Evolutionary conservation across 2,888 invertebrate genomes (phyloP).

Genomic region (Sinelater perroti): DNA sequence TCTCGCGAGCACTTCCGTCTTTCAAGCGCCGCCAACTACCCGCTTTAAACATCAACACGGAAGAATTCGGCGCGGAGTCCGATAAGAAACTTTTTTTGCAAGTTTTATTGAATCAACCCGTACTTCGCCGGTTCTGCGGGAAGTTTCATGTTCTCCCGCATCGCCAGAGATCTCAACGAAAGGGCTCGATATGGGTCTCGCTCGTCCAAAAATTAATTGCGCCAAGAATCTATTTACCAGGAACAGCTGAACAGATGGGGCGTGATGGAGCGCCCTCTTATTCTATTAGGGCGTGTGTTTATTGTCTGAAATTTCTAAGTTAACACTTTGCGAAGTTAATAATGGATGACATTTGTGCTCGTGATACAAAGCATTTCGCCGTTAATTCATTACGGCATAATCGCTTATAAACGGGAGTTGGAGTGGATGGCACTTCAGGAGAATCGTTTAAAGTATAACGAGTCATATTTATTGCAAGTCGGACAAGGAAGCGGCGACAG

Average conservation of each 20-base stretch:
- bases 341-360: not conserved
- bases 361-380: slow-evolving; percentile 2
- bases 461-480: too few relatives aligned
- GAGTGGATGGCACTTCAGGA: too few relatives aligned
- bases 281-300: slow-evolving; percentile 15
- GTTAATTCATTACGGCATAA: not conserved
- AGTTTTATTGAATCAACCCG: slow-evolving; percentile 19
- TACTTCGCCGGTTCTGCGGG: slow-evolving; percentile 12
- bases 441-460: too few relatives aligned
- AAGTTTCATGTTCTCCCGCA: not conserved
- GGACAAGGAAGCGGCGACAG: too few relatives aligned
- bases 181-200: too few relatives aligned
- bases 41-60: slow-evolving; percentile 6
- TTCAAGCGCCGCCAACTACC: too few relatives aligned
- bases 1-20: too few relatives aligned
- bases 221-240: slow-evolving; percentile 11
- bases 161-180: too few relatives aligned
- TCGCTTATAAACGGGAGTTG: too few relatives aligned
- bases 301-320: slow-evolving; percentile 14
- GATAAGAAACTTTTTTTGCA: slow-evolving; percentile 10
- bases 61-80: slow-evolving; percentile 8
- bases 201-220: slow-evolving; percentile 7
- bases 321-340: slow-evolving; percentile 10
- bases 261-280: slow-evolving; percentile 11
- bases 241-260: slow-evolving; percentile 3